Percentiles rank a stretch among this genome's conserved stretches.
Evolutionary conservation across 2,113 vertebrate species (phyloP).

Genomic region (Prolemur simus): DNA sequence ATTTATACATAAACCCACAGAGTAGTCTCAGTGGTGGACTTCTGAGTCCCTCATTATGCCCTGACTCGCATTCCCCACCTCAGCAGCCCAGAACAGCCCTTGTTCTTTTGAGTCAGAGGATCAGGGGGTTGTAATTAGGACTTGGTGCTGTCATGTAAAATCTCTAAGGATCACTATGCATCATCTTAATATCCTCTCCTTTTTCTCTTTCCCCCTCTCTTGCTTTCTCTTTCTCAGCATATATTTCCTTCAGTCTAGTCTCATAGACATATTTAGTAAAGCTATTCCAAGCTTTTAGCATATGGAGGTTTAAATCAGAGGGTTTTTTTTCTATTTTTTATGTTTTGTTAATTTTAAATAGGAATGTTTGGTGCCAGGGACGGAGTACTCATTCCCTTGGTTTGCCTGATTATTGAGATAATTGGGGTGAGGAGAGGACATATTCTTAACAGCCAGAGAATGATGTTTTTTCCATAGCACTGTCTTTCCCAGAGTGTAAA

Average conservation of each 20-base stretch:
- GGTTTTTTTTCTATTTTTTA: background rate
- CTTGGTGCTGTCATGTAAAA: rapidly evolving
- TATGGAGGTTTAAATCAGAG: background rate
- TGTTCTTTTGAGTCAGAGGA: background rate
- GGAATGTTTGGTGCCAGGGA: background rate
- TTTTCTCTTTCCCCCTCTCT: background rate
- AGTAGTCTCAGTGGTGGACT: background rate
- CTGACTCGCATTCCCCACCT: rapidly evolving
- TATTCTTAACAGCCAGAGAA: background rate
- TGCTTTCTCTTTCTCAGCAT: background rate
- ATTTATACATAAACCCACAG: background rate
- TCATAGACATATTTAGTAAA: background rate
- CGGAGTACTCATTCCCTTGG: background rate
- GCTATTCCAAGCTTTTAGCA: background rate
- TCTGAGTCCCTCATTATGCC: background rate
- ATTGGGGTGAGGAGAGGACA: background rate
- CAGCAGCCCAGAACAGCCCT: background rate
- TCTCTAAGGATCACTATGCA: background rate
- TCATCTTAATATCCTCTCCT: too few species aligned
- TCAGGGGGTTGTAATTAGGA: background rate
- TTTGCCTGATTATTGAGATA: background rate
- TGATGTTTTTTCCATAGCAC: background rate
- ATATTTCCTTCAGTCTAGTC: background rate
- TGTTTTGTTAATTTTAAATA: background rate
- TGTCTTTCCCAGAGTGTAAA: too few species aligned